phyloP scores from a whole-genome alignment of 2,113 vertebrate genomes.

The Muscicapa adusta region DNA sequence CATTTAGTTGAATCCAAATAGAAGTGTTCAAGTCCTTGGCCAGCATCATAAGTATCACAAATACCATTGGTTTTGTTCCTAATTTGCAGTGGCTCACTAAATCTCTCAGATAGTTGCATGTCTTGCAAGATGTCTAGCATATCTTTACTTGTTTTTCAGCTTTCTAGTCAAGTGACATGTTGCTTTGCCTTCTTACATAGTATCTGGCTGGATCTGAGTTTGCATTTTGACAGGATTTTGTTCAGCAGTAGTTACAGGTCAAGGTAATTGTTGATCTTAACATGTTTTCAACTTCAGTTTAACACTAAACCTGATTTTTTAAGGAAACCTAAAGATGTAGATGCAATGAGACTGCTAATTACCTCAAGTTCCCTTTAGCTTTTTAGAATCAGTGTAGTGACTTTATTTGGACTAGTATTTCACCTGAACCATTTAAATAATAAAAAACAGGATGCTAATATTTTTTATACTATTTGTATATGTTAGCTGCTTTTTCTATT shows the following conservation, averaged over 20 bases:
- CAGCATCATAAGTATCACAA: background rate
- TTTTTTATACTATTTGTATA: background rate
- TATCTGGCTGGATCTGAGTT: background rate
- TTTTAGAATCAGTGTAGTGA: background rate
- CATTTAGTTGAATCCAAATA: background rate
- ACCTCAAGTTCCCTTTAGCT: background rate
- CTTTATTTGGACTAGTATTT: background rate
- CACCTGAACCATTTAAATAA: background rate
- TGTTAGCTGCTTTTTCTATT: background rate
- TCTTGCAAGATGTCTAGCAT: fast-evolving
- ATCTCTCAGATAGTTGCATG: background rate
- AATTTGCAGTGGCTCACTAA: background rate
- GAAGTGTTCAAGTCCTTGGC: background rate
- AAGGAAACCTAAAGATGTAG: background rate
- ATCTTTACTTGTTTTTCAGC: background rate
- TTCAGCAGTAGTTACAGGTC: background rate
- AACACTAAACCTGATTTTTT: background rate
- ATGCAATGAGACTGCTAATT: background rate
- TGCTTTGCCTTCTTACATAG: background rate
- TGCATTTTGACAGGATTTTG: background rate
- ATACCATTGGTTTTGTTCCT: background rate
- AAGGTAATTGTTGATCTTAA: background rate
- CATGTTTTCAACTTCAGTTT: background rate
- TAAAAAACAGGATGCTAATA: background rate
- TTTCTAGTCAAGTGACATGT: background rate